Evolutionary conservation across 2,797 vertebrate species (phyloP).

Genomic region (Anniella stebbinsi): DNA sequence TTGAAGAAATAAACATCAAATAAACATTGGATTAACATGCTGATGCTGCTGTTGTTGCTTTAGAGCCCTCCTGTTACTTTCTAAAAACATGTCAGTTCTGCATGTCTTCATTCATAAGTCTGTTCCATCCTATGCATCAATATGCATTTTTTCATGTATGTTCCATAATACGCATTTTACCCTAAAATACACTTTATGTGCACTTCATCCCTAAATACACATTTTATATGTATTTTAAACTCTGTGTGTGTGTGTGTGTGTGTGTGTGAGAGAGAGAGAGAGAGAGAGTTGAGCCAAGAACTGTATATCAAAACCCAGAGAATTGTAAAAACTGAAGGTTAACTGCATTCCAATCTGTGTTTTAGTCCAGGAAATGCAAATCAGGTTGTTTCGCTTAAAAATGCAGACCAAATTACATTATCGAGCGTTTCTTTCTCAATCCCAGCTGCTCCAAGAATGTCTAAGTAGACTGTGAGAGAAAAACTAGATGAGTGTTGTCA

Average conservation of each 20-base stretch:
- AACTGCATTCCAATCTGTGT: not conserved
- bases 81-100: not conserved
- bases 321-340: not conserved
- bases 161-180: too few relatives aligned
- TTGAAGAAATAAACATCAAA: not conserved
- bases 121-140: not conserved
- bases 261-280: too few relatives aligned
- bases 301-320: not conserved
- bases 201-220: not conserved
- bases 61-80: not conserved
- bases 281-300: too few relatives aligned
- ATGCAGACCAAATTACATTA: not conserved
- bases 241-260: too few relatives aligned
- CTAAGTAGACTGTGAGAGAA: not conserved
- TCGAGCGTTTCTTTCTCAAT: not conserved
- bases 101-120: not conserved
- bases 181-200: not conserved
- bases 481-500: not conserved
- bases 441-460: not conserved
- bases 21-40: not conserved
- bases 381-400: not conserved
- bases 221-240: too few relatives aligned
- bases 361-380: not conserved
- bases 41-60: not conserved
- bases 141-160: too few relatives aligned